A percentile compares a stretch with the other conserved stretches of the same genome.
Conservation (phyloP, 2,888 invertebrate genomes). For the Dusona sp. region DNA sequence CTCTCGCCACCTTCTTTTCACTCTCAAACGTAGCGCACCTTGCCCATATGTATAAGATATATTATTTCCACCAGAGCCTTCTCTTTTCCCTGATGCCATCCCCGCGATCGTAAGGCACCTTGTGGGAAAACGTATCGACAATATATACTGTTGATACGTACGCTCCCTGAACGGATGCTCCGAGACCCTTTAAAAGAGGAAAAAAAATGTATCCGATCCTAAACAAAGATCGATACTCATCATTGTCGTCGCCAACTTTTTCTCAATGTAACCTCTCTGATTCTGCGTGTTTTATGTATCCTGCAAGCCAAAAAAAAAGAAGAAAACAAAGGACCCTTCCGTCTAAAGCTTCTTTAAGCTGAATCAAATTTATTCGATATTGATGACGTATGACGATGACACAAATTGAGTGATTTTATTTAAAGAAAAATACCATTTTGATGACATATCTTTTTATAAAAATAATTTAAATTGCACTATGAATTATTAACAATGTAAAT, state of each 20-base stretch:
- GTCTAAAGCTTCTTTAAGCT: not conserved
- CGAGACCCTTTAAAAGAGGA: not conserved
- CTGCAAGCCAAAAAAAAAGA: not conserved
- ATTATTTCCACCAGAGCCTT: conserved; percentile 50
- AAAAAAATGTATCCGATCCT: conserved; percentile 61
- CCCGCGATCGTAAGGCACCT: conserved; percentile 76
- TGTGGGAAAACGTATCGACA: conserved; percentile 78
- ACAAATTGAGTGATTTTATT: not conserved
- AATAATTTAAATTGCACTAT: not conserved
- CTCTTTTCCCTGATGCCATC: conserved; percentile 61
- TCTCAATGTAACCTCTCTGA: not conserved
- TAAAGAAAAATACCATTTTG: not conserved
- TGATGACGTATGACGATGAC: not conserved
- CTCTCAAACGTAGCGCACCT: conserved; percentile 77
- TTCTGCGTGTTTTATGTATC: conserved; percentile 13
- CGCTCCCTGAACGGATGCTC: conserved; percentile 52
- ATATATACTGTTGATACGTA: conserved; percentile 32
- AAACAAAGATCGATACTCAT: conserved; percentile 63
- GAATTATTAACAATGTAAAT: not conserved
- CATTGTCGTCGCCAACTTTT: conserved; percentile 21
- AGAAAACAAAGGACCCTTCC: not conserved
- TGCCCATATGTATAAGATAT: conserved; percentile 77
- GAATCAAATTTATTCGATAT: not conserved
- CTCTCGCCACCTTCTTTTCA: conserved; percentile 71
- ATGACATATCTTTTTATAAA: not conserved